Conservation (phyloP, 2,888 invertebrate species). For the Serrognathus titanus region DNA sequence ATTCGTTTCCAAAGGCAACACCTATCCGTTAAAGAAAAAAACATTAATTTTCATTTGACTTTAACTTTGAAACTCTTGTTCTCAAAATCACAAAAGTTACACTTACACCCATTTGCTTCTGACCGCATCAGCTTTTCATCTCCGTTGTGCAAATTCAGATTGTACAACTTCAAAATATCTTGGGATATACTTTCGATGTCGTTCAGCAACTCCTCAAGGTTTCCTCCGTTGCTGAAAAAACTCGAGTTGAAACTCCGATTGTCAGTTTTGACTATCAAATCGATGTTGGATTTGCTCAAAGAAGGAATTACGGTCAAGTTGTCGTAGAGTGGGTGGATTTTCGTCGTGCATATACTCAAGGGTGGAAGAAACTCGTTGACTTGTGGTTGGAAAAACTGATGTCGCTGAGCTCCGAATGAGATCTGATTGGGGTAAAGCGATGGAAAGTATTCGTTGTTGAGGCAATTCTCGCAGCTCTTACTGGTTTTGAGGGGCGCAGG, state of each 20-base stretch:
- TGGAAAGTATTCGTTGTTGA: conserved; percentile 32
- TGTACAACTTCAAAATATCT: conserved; percentile 39
- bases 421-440: conserved; percentile 12
- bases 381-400: conserved; percentile 13
- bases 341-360: neutral
- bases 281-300: conserved; percentile 39
- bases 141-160: conserved; percentile 16
- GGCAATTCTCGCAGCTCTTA: conserved; percentile 38
- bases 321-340: conserved; percentile 8
- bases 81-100: too few relatives aligned
- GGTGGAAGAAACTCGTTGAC: conserved; percentile 21
- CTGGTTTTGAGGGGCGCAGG: conserved; percentile 47
- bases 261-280: conserved; percentile 46
- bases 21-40: too few relatives aligned
- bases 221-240: conserved; percentile 52
- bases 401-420: conserved; percentile 6
- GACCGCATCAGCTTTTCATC: too few relatives aligned
- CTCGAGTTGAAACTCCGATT: conserved; percentile 40
- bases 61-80: too few relatives aligned
- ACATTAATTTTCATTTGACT: too few relatives aligned
- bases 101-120: too few relatives aligned
- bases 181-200: conserved; percentile 62
- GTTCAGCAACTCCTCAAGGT: conserved; percentile 65
- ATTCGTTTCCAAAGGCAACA: too few relatives aligned
- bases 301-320: conserved; percentile 16